Evolutionary conservation across 2,888 invertebrate genomes (phyloP).

Genomic region (Drosophila sordidula): DNA sequence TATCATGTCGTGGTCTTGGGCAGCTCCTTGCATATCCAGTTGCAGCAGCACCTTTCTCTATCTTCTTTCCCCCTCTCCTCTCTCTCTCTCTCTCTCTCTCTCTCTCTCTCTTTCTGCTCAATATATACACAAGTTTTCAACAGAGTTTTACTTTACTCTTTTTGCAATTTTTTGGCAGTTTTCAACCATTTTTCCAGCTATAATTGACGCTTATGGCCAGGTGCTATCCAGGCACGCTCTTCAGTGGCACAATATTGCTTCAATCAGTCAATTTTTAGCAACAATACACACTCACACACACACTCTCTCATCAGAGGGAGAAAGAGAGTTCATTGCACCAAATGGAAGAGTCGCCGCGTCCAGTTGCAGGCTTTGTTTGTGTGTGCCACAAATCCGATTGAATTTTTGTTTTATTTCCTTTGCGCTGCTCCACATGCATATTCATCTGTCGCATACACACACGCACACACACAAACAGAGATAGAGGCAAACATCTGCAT

Average conservation of each 20-base stretch:
- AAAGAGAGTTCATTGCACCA: slow-evolving; percentile 68
- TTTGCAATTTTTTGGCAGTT: slow-evolving; percentile 28
- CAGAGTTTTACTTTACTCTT: slow-evolving; percentile 12
- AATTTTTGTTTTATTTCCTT: slow-evolving; percentile 72
- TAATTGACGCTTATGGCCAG: slow-evolving; percentile 66
- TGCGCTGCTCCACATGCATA: slow-evolving; percentile 60
- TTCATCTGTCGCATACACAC: slow-evolving; percentile 54
- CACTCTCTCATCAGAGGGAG: slow-evolving; percentile 1
- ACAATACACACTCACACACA: slow-evolving; percentile 27
- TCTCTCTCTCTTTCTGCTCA: neutral
- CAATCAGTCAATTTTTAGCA: slow-evolving; percentile 69
- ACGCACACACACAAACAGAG: slow-evolving; percentile 21
- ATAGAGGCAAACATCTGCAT: slow-evolving; percentile 66
- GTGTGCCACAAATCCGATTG: slow-evolving; percentile 72
- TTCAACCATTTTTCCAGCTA: slow-evolving; percentile 29
- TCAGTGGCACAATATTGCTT: slow-evolving; percentile 39
- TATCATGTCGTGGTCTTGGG: slow-evolving; percentile 63
- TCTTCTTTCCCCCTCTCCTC: neutral
- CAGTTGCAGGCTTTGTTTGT: slow-evolving; percentile 54
- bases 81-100: neutral
- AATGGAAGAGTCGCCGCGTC: slow-evolving; percentile 41
- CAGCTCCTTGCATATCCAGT: slow-evolving; percentile 65
- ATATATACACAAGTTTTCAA: slow-evolving; percentile 3
- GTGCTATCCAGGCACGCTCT: slow-evolving; percentile 16
- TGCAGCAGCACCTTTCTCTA: slow-evolving; percentile 52